A percentile compares a stretch with the other conserved stretches of the same genome.
Evolutionary conservation across 2,888 invertebrate genomes (phyloP).

Genomic region (Lasius fuliginosus): DNA sequence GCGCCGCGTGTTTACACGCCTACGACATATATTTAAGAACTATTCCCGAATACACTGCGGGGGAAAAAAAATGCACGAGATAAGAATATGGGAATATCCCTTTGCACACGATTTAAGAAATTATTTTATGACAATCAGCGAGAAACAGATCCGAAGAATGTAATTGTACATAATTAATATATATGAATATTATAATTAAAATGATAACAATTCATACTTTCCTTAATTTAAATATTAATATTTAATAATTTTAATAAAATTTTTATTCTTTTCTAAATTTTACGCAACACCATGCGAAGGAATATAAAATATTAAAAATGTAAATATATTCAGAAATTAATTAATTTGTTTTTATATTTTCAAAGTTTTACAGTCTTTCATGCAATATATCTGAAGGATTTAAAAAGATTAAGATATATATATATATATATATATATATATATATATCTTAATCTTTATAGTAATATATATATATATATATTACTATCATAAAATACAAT

Average conservation of each 20-base stretch:
- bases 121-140: slow-evolving; percentile 3
- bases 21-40: slow-evolving; percentile 64
- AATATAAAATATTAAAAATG: not conserved
- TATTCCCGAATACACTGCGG: slow-evolving; percentile 54
- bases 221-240: not conserved
- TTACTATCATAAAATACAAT: not conserved
- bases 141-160: not conserved
- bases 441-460: no score
- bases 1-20: slow-evolving; percentile 74
- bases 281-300: not conserved
- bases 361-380: not conserved
- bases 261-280: not conserved
- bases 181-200: no score
- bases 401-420: not conserved
- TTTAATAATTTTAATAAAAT: not conserved
- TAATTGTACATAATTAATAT: not conserved
- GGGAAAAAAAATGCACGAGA: slow-evolving; percentile 49
- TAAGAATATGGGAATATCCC: not conserved
- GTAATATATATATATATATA: not conserved
- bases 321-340: not conserved
- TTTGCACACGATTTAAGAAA: not conserved
- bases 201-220: no score
- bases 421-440: not conserved
- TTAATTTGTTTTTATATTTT: not conserved
- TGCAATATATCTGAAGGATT: not conserved